Conservation (phyloP, 2,888 invertebrate species). For the Papilio gigon region DNA sequence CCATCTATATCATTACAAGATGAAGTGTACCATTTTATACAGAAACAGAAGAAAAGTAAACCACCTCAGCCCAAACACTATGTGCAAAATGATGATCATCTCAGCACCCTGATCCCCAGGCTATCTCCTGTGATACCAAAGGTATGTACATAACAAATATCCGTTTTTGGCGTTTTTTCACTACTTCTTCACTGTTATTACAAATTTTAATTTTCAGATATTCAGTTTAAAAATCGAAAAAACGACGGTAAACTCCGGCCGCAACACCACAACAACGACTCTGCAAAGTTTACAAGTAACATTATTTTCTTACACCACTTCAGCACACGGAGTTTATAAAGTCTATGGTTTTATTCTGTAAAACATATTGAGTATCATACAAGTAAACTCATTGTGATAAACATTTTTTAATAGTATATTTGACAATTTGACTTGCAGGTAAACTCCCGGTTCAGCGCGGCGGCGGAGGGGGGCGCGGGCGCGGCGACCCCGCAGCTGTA, state of each 20-base stretch:
- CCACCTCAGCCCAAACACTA: slow-evolving; percentile 41
- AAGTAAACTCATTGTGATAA: too few species aligned
- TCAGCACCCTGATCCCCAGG: slow-evolving; percentile 82
- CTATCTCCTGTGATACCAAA: slow-evolving; percentile 91
- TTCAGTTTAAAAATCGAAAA: slow-evolving; percentile 88
- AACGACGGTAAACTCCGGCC: slow-evolving; percentile 86
- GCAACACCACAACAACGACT: slow-evolving; percentile 86
- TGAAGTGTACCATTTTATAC: slow-evolving; percentile 79
- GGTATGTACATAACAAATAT: slow-evolving; percentile 68
- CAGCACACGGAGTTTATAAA: too few species aligned
- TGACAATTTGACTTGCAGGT: slow-evolving; percentile 65
- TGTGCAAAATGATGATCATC: slow-evolving; percentile 53
- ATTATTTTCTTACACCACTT: too few species aligned
- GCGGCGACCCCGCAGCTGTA: slow-evolving; percentile 81
- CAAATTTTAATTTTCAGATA: slow-evolving; percentile 79
- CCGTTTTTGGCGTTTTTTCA: neutral
- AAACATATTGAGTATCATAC: too few species aligned
- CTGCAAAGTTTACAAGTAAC: slow-evolving; percentile 85
- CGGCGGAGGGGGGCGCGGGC: slow-evolving; percentile 56
- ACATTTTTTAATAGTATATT: slow-evolving; percentile 6
- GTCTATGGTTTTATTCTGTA: too few species aligned
- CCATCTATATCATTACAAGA: slow-evolving; percentile 82
- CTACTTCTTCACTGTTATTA: neutral
- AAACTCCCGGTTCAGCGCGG: slow-evolving; percentile 83
- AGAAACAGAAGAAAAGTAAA: slow-evolving; percentile 63